Conservation (phyloP, 2,797 vertebrate genomes). For the Chloroceryle inda region DNA sequence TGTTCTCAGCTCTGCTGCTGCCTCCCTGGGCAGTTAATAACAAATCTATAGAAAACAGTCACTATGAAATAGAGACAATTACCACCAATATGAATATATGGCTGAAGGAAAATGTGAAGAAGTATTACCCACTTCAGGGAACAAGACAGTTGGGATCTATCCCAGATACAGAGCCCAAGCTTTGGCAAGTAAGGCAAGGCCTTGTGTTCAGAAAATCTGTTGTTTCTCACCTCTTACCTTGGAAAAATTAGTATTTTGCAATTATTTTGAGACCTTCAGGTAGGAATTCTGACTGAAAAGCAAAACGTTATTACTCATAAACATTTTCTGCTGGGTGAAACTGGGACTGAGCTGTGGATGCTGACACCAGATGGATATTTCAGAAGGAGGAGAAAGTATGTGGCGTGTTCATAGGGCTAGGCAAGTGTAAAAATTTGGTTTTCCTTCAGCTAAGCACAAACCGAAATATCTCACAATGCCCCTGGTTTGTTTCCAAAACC, state of each 20-base stretch:
- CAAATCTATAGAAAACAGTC: background rate
- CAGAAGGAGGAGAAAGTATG: background rate
- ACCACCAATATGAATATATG: background rate
- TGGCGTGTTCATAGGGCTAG: background rate
- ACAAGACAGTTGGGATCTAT: background rate
- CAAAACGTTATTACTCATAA: background rate
- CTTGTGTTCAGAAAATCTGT: background rate
- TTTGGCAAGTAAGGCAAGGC: background rate
- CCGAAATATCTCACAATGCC: conserved; percentile 21
- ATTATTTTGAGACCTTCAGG: background rate
- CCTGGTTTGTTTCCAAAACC: conserved; percentile 23
- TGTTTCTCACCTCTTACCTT: background rate
- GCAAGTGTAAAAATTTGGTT: background rate
- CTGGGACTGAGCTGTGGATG: background rate
- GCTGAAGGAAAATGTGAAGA: background rate
- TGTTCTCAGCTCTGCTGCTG: background rate
- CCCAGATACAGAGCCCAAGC: background rate
- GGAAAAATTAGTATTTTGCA: background rate
- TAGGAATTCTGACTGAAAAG: background rate
- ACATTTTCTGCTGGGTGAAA: background rate
- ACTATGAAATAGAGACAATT: background rate
- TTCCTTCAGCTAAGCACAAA: conserved; percentile 12
- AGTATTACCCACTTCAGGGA: background rate
- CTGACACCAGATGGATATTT: background rate
- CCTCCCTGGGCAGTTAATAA: background rate